Base-by-base conservation (phyloP, 2,113 vertebrate species). In the Cheilinus undulatus region DNA sequence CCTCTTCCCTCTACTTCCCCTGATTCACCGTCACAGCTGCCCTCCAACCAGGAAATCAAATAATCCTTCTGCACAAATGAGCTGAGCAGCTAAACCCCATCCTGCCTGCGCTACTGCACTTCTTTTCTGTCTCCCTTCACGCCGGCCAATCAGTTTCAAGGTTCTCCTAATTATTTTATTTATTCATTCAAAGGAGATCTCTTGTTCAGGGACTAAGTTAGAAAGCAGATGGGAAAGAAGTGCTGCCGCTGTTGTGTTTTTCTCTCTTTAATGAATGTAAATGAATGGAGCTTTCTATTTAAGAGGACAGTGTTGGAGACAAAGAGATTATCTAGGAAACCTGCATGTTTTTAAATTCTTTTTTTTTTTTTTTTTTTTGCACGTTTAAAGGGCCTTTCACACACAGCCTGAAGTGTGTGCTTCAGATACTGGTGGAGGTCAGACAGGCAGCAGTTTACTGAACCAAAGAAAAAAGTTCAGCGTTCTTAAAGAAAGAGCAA, bases 111-210 rank as follows among this genome's bases (percentile, higher is more conserved):
- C 49, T 27, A 51, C 51, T 71, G 43, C 22, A 54, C 28, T 61
- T 52, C 8, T 69, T 62, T 50, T 15, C 46, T 58, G 30, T 59
- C 43, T 62, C 34, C 60, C 48, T 22, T 52, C 43, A 46, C 45
- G 30, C 2, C 15, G 7, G 1, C 24, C 62, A 66, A 58, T 69
- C 62, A 64, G 43, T 38, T 68, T 82, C 57, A 81, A 78, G 70
- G 70, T 77, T 53, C 72, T 42, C 49, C 68, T 69, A 62, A 66
- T 85, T 69, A 57, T 62, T 73, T 69, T 73, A 69, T 79, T 81
- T 73, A 67, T 76, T 69, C 38, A 79, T 70, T 78, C 45, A 69
- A 73, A 74, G 66, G 58, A 67, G 36, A 69, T 73, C 60, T 58
- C 53, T 66, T 28, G 28, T 60, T 74, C 45, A 17, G 73, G 50